Evolutionary conservation across 2,888 invertebrate genomes (phyloP).

Genomic region (Nomada ferruginata): DNA sequence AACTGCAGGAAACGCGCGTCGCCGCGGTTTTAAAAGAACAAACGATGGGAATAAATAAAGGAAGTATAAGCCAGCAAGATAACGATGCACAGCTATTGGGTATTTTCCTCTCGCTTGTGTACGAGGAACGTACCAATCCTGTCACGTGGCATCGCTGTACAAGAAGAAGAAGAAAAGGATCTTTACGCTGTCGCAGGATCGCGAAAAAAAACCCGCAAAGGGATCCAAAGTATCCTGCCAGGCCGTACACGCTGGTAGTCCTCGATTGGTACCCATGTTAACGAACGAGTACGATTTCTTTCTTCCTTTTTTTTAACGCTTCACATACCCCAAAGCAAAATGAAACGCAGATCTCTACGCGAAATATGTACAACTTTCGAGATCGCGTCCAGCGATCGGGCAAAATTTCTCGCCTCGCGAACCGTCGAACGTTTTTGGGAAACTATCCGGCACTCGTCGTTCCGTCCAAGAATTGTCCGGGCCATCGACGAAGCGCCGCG

Average conservation of each 20-base stretch:
- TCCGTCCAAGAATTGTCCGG: no score
- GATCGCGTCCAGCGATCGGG: neutral
- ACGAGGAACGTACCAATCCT: neutral
- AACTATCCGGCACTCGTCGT: no score
- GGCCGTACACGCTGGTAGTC: no score
- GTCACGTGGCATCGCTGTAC: no score
- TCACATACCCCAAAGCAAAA: neutral
- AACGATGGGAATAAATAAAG: constrained; percentile 43
- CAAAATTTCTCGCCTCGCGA: no score
- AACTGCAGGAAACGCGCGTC: neutral
- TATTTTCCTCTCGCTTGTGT: neutral
- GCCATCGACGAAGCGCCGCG: neutral
- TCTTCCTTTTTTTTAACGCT: neutral
- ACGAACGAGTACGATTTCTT: no score
- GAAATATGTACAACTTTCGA: neutral
- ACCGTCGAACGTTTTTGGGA: no score
- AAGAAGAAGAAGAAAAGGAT: no score
- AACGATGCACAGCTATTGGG: constrained; percentile 6
- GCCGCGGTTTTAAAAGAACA: constrained; percentile 1
- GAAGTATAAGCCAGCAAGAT: neutral
- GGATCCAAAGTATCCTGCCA: no score
- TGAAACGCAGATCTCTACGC: neutral
- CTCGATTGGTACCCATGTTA: no score
- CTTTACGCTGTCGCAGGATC: no score
- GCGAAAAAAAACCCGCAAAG: no score